Conservation (phyloP, 1,140 invertebrate species). For the Brachionus koreanus region DNA sequence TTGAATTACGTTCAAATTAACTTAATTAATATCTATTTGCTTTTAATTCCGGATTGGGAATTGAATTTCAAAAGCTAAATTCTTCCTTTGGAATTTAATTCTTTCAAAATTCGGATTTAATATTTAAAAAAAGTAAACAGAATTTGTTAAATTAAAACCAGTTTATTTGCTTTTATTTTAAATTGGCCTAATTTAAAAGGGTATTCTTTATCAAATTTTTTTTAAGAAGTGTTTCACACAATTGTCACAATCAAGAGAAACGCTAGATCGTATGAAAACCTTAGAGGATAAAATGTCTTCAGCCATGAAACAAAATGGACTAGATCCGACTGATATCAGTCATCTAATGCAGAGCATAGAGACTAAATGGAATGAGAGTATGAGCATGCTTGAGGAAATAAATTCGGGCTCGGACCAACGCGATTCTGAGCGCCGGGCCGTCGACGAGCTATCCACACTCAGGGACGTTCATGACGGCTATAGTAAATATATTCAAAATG, state of each 20-base stretch:
- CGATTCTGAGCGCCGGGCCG: not conserved
- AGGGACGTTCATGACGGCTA: conserved; percentile 31
- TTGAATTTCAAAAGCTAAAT: not conserved
- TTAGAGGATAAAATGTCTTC: not conserved
- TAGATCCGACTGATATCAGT: not conserved
- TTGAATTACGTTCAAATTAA: not conserved
- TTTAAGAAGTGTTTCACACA: not conserved
- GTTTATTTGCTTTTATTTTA: not conserved
- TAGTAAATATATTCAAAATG: conserved; percentile 12
- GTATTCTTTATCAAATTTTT: not conserved
- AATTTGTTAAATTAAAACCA: not conserved
- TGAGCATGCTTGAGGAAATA: not conserved
- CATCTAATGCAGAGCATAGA: not conserved
- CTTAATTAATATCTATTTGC: not conserved
- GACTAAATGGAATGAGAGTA: not conserved
- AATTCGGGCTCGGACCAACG: not conserved
- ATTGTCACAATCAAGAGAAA: not conserved
- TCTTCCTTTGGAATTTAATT: not conserved
- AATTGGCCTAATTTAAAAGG: not conserved
- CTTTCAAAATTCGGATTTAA: not conserved
- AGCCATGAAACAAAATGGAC: not conserved
- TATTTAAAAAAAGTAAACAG: not conserved
- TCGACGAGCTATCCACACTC: conserved; percentile 29
- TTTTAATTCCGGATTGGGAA: not conserved
- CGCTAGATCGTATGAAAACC: not conserved